Evolutionary conservation across 1,140 invertebrate species (phyloP), one percentile per base, ranked within the genome.

Genomic region (Hyles vespertilio): DNA sequence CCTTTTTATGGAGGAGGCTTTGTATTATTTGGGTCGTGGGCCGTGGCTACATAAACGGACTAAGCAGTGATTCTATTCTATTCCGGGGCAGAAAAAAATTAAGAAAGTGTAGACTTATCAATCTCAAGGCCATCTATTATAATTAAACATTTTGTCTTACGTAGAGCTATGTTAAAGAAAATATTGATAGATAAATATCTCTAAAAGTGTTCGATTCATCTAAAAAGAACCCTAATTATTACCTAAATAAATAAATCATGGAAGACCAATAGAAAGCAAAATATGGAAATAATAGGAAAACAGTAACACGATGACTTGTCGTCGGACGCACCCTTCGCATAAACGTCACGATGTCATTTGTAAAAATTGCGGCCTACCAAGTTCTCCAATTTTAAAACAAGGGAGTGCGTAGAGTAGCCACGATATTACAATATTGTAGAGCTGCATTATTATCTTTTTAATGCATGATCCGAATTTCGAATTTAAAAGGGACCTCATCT

Each of bases 341-440:
- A 84, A 83, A 85, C 81, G 85, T 85, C 82, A 81, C 81, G 72
- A 85, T 83, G 85, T 88, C 84, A 88, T 88, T 88, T 88, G 85
- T 87, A 87, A 88, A 87, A 88, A 88, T 87, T 87, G 82, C 77
- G 84, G 79, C 78, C 72, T 80, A 67, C 72, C 69, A 86, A 84
- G 75, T 87, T 81, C 78, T 75, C 70, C 78, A 80, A 79, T 81
- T 88, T 85, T 60, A 54, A 62, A 69, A 84, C 72, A 81, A 47
- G 22, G 60, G 71, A 63, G 65, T 50, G 40, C 43, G 49, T 70
- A 32, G 78, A 84, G 74, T 50, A 46, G 60, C 22, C 22, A 22
- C 22, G 2, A 22, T 22, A 22, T 2, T 22, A 22, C 2, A 22
- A 22, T 22, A 22, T 22, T 22, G 22, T 22, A 0, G 22, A 22